phyloP scores from a whole-genome alignment of 2,888 invertebrate species.

The Ophonus ardosiacus region DNA sequence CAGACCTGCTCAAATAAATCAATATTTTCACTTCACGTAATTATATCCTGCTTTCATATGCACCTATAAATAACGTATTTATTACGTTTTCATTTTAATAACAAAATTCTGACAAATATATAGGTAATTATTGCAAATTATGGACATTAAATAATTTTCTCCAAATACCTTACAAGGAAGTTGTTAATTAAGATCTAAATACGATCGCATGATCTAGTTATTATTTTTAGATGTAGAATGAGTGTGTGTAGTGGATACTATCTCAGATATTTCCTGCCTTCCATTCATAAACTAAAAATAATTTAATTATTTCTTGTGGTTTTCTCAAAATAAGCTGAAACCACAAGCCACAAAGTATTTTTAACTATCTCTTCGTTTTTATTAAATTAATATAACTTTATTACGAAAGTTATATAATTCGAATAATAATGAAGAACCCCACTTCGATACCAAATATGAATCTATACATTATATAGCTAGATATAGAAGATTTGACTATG shows the following conservation, averaged over 20 bases:
- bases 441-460: too few species aligned
- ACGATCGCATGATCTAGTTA: slow-evolving; percentile 8
- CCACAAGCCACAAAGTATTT: background rate
- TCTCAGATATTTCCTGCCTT: slow-evolving; percentile 4
- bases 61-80: slow-evolving; percentile 33
- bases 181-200: slow-evolving; percentile 8
- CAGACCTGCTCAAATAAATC: slow-evolving; percentile 26
- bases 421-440: too few species aligned
- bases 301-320: slow-evolving; percentile 16
- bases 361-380: too few species aligned
- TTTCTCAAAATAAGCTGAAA: background rate
- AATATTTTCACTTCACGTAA: slow-evolving; percentile 49
- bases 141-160: slow-evolving; percentile 28
- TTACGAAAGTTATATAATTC: too few species aligned
- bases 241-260: background rate
- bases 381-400: too few species aligned
- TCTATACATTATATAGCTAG: too few species aligned
- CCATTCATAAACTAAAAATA: slow-evolving; percentile 21
- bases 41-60: slow-evolving; percentile 40
- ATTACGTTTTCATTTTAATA: slow-evolving; percentile 5
- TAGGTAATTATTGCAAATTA: slow-evolving; percentile 26
- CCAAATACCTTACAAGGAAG: slow-evolving; percentile 25
- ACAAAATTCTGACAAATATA: slow-evolving; percentile 20
- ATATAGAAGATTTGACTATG: too few species aligned
- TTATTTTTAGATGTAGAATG: slow-evolving; percentile 29